Percentiles rank a stretch among this genome's conserved stretches.
Evolutionary conservation across 2,113 vertebrate species (phyloP).

Genomic region (Aspiorhynchus laticeps): DNA sequence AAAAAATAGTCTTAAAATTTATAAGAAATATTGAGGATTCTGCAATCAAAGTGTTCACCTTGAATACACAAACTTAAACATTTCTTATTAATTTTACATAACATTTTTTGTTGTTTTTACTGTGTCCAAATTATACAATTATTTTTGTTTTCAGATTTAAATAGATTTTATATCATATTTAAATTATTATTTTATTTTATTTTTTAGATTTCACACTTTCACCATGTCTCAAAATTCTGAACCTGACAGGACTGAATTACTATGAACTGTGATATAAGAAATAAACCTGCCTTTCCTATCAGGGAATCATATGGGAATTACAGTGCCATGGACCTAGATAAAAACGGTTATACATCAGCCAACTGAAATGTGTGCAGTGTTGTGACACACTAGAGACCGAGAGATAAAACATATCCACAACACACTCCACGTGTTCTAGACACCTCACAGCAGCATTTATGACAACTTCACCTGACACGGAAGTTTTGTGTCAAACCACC

Average conservation of each 20-base stretch:
- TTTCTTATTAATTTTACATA: neutral
- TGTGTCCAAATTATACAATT: neutral
- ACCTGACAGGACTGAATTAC: neutral
- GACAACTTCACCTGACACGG: conserved; percentile 75
- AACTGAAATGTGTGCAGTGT: neutral
- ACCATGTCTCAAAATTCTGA: neutral
- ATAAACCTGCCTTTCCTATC: neutral
- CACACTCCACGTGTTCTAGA: neutral
- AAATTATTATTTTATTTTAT: too few relatives aligned
- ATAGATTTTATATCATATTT: neutral
- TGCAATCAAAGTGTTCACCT: too few relatives aligned
- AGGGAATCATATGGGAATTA: neutral
- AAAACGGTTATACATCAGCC: neutral
- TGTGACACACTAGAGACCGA: neutral
- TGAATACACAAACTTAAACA: neutral
- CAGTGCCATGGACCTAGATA: neutral
- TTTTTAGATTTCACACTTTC: too few relatives aligned
- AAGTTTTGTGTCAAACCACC: conserved; percentile 83
- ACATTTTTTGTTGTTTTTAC: neutral
- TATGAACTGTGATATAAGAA: neutral
- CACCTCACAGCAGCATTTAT: conserved; percentile 10
- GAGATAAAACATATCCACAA: neutral
- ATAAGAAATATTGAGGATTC: neutral
- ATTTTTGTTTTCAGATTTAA: too few relatives aligned
- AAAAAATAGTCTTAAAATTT: neutral